Conservation (phyloP, 2,888 invertebrate genomes). For the Clunio marinus region DNA sequence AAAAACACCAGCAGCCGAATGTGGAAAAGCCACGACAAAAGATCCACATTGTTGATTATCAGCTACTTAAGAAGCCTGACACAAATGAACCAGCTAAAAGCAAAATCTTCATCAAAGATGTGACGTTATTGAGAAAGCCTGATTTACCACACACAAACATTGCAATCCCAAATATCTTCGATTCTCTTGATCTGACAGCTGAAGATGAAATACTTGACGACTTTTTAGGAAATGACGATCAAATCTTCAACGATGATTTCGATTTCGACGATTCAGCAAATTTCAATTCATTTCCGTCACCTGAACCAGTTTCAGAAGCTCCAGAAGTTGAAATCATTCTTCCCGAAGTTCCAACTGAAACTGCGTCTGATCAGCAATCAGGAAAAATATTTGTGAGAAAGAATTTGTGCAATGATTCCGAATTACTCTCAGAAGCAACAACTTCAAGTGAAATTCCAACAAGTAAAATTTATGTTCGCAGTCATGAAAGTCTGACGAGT, state of each 20-base stretch:
- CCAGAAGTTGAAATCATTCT: slow-evolving; percentile 9
- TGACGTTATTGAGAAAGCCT: slow-evolving; percentile 47
- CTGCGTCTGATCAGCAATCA: background rate
- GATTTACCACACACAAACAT: slow-evolving; percentile 9
- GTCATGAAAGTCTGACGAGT: slow-evolving; percentile 25
- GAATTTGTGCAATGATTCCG: background rate
- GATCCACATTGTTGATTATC: slow-evolving; percentile 16
- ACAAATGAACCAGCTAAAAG: slow-evolving; percentile 42
- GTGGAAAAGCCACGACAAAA: slow-evolving; percentile 3
- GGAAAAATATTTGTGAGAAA: slow-evolving; percentile 27
- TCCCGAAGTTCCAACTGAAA: background rate
- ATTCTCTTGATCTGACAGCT: slow-evolving; percentile 22
- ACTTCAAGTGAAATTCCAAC: background rate
- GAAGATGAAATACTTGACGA: slow-evolving; percentile 36
- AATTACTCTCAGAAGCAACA: background rate
- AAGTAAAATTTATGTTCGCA: slow-evolving; percentile 28
- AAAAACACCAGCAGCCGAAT: slow-evolving; percentile 49
- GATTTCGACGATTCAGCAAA: slow-evolving; percentile 23
- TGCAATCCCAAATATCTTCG: slow-evolving; percentile 35
- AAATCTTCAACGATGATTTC: slow-evolving; percentile 27
- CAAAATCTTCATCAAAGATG: slow-evolving; percentile 49
- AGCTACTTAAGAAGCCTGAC: slow-evolving; percentile 15
- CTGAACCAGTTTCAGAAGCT: slow-evolving; percentile 7
- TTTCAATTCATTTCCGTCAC: slow-evolving; percentile 1
- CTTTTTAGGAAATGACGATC: slow-evolving; percentile 25